Percentiles rank a stretch among this genome's conserved stretches.
These are phyloP conservation scores for Chelon auratus DNA, from an alignment of 2,797 vertebrate species.

Conservation along the genomic window DNA sequence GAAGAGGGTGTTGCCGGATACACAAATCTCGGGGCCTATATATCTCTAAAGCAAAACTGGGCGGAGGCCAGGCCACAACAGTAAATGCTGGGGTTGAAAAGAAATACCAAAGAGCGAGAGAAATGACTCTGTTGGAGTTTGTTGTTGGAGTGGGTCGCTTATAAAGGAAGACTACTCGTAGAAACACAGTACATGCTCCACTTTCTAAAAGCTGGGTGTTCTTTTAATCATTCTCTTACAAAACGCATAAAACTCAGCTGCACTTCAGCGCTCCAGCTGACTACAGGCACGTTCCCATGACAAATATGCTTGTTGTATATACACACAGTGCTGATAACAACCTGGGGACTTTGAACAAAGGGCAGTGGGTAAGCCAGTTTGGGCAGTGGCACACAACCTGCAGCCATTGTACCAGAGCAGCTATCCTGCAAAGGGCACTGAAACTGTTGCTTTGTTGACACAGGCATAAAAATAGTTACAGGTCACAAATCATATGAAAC, in stretches of 20 bases:
- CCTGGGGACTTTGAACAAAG: slow-evolving; percentile 66
- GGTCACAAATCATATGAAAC: slow-evolving; percentile 60
- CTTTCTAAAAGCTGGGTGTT: slow-evolving; percentile 59
- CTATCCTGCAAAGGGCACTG: slow-evolving; percentile 53
- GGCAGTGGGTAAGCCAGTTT: slow-evolving; percentile 46
- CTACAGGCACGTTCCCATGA: slow-evolving; percentile 69
- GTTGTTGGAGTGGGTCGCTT: slow-evolving; percentile 42
- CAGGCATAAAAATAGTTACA: slow-evolving; percentile 51
- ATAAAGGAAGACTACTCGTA: slow-evolving; percentile 34
- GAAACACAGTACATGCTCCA: slow-evolving; percentile 43
- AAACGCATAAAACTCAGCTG: slow-evolving; percentile 49
- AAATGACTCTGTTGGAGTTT: slow-evolving; percentile 53
- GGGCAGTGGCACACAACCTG: slow-evolving; percentile 50
- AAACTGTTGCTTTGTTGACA: slow-evolving; percentile 59
- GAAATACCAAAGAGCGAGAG: slow-evolving; percentile 70
- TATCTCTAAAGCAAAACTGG: slow-evolving; percentile 76
- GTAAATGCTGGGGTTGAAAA: slow-evolving; percentile 78
- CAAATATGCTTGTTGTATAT: slow-evolving; percentile 67
- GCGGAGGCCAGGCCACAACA: slow-evolving; percentile 80
- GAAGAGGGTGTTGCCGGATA: slow-evolving; percentile 84
- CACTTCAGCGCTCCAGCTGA: slow-evolving; percentile 57
- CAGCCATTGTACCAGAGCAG: slow-evolving; percentile 38
- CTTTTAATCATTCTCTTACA: slow-evolving; percentile 72
- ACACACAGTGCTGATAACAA: slow-evolving; percentile 64
- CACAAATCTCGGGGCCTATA: slow-evolving; percentile 77